phyloP scores from a whole-genome alignment of 2,888 invertebrate species.

The Cylindroiulus punctatus region DNA sequence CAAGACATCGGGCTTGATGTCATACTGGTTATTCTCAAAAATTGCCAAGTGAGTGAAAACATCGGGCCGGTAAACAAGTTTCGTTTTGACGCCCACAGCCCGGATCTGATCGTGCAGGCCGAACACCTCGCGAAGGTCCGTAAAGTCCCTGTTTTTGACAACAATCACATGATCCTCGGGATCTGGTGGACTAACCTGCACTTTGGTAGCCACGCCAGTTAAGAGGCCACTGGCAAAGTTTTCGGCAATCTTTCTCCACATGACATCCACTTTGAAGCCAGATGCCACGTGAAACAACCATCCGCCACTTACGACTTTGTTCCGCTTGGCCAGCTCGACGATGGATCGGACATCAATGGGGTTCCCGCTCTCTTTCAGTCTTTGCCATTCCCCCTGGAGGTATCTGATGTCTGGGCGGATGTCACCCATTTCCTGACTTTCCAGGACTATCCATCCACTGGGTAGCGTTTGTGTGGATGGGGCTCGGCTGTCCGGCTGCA shows the following conservation, averaged over 20 bases:
- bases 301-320: background rate
- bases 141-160: background rate
- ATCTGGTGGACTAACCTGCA: background rate
- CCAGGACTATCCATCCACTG: too few relatives aligned
- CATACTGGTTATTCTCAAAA: background rate
- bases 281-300: background rate
- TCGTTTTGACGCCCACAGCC: background rate
- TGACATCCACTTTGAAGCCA: background rate
- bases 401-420: too few relatives aligned
- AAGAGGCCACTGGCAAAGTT: background rate
- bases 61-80: background rate
- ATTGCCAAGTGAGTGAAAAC: background rate
- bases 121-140: background rate
- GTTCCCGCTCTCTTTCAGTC: background rate
- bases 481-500: too few relatives aligned
- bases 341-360: background rate
- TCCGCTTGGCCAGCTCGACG: background rate
- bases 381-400: constrained; percentile 24
- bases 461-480: too few relatives aligned
- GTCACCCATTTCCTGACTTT: too few relatives aligned
- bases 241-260: constrained; percentile 7
- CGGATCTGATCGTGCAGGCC: background rate
- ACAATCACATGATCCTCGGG: background rate
- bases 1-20: background rate
- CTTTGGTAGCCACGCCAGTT: background rate